A percentile compares a stretch with the other conserved stretches of the same genome.
These are phyloP conservation scores for Tipula confusa DNA, from an alignment of 2,888 invertebrate genomes.

Conservation along the genomic window DNA sequence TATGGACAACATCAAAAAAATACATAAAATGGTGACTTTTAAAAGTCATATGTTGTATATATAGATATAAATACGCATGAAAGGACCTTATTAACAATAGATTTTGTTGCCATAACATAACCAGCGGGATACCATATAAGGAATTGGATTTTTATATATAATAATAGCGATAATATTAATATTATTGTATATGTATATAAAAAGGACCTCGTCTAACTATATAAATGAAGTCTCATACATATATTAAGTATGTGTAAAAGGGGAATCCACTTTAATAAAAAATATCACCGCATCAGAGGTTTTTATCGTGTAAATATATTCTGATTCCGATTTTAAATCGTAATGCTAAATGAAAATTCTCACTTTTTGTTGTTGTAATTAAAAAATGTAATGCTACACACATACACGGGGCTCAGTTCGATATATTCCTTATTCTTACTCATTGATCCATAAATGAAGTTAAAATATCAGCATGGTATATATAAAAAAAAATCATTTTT, in stretches of 20 bases:
- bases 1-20: neutral
- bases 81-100: constrained; percentile 13
- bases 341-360: neutral
- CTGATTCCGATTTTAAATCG: neutral
- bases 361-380: neutral
- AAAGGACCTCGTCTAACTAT: neutral
- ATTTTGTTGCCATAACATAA: constrained; percentile 33
- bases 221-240: neutral
- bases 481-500: neutral
- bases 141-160: neutral
- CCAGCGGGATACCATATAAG: constrained; percentile 31
- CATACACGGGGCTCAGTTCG: neutral
- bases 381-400: neutral
- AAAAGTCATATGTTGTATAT: neutral
- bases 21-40: neutral
- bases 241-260: no score
- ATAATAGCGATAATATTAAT: constrained; percentile 1
- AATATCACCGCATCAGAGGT: neutral
- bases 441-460: neutral
- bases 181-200: neutral
- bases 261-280: neutral
- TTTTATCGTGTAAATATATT: neutral
- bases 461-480: neutral
- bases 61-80: no score
- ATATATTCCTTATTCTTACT: neutral